Evolutionary conservation across 92 coral and sea anemone genomes (phyloP).

Genomic region (Bergia puertoricense): DNA sequence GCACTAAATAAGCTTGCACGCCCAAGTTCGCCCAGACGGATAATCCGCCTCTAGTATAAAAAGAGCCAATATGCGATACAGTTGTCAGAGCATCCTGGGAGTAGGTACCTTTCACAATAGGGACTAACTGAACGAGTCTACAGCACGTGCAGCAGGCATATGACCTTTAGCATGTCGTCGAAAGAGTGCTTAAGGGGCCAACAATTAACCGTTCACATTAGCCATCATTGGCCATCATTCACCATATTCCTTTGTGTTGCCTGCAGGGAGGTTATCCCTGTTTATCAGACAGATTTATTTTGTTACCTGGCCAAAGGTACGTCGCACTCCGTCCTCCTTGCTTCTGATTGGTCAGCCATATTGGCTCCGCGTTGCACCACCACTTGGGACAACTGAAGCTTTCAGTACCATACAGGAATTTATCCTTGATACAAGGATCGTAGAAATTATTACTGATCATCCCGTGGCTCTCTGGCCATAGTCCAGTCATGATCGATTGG

Average conservation of each 20-base stretch:
- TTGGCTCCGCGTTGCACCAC: constrained; percentile 46
- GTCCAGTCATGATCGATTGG: constrained; percentile 53
- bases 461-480: constrained; percentile 52
- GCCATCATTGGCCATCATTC: constrained; percentile 38
- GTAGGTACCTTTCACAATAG: constrained; percentile 41
- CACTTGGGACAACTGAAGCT: constrained; percentile 46
- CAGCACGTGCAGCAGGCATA: constrained; percentile 23
- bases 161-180: constrained; percentile 18
- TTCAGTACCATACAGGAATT: constrained; percentile 12
- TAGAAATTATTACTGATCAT: constrained; percentile 45
- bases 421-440: constrained; percentile 42
- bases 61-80: not conserved
- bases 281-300: not conserved
- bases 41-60: too few relatives aligned
- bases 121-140: constrained; percentile 27
- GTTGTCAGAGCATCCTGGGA: constrained; percentile 42
- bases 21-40: too few relatives aligned
- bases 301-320: constrained; percentile 26
- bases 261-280: too few relatives aligned
- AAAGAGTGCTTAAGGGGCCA: constrained; percentile 19
- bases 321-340: constrained; percentile 37
- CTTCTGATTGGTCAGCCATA: constrained; percentile 58
- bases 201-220: constrained; percentile 22
- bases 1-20: too few relatives aligned
- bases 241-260: too few relatives aligned